Evolutionary conservation across 2,888 invertebrate genomes (phyloP).

Genomic region (Alloplasta piceator): DNA sequence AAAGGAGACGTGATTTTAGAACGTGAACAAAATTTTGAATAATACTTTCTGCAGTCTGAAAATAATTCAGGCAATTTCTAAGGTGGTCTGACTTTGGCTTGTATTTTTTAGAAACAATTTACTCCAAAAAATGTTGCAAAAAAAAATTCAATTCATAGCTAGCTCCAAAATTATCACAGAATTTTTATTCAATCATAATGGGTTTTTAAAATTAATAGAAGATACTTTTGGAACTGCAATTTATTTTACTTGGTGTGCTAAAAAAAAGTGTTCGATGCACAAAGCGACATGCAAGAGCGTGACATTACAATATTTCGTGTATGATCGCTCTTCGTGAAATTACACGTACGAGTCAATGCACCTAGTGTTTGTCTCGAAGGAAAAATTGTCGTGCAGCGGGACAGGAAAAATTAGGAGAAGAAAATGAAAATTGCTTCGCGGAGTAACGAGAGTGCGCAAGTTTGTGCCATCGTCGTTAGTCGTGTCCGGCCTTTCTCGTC

Average conservation of each 20-base stretch:
- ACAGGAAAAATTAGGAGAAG: neutral
- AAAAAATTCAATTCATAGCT: too few species aligned
- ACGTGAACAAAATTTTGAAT: too few species aligned
- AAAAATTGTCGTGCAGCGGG: conserved; percentile 12
- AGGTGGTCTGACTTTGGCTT: too few species aligned
- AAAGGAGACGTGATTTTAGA: too few species aligned
- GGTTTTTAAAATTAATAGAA: too few species aligned
- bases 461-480: conserved; percentile 48
- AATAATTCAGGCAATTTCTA: too few species aligned
- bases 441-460: neutral
- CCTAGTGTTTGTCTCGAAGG: neutral
- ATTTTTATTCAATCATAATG: too few species aligned
- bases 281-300: neutral
- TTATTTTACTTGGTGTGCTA: neutral
- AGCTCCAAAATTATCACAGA: too few species aligned
- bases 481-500: conserved; percentile 65
- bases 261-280: neutral
- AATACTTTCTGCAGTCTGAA: too few species aligned
- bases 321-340: conserved; percentile 23
- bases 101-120: too few species aligned
- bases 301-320: conserved; percentile 30
- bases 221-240: neutral
- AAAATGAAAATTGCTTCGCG: neutral
- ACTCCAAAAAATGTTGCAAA: too few species aligned
- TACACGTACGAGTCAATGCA: conserved; percentile 18